These are phyloP conservation scores for Melanerpes formicivorus DNA, from an alignment of 2,113 vertebrate genomes.

Conservation along the genomic window DNA sequence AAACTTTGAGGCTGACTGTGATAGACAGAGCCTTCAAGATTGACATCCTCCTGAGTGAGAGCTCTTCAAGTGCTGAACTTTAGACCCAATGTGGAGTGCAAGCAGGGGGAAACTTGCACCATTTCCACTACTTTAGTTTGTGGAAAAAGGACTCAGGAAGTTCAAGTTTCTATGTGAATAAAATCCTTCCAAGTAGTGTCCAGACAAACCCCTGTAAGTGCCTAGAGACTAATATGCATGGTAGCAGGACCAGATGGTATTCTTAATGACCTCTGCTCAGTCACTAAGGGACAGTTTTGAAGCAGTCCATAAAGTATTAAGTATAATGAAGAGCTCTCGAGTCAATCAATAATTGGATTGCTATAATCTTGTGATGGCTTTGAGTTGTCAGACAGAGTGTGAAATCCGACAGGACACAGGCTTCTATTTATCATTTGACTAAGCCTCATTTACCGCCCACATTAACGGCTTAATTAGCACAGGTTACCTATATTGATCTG, in stretches of 20 bases:
- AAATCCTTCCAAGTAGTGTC: not conserved
- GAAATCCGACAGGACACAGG: not conserved
- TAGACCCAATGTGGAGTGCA: not conserved
- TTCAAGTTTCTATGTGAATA: not conserved
- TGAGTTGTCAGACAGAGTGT: not conserved
- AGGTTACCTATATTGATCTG: not conserved
- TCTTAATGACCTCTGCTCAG: not conserved
- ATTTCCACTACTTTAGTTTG: not conserved
- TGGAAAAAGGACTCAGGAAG: not conserved
- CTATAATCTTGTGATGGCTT: not conserved
- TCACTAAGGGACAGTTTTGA: not conserved
- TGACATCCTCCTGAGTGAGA: not conserved
- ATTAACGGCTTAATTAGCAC: not conserved
- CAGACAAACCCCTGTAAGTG: not conserved
- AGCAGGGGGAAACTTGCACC: not conserved
- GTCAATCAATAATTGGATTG: not conserved
- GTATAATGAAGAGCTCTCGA: not conserved
- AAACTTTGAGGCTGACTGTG: not conserved
- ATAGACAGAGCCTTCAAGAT: not conserved
- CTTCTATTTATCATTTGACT: not conserved
- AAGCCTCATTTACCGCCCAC: slow-evolving; percentile 10
- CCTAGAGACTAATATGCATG: not conserved
- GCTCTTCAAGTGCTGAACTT: not conserved
- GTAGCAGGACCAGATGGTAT: not conserved
- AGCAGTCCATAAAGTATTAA: not conserved